These are phyloP conservation scores for Bombycilla garrulus DNA, from an alignment of 2,113 vertebrate genomes.

Conservation along the genomic window DNA sequence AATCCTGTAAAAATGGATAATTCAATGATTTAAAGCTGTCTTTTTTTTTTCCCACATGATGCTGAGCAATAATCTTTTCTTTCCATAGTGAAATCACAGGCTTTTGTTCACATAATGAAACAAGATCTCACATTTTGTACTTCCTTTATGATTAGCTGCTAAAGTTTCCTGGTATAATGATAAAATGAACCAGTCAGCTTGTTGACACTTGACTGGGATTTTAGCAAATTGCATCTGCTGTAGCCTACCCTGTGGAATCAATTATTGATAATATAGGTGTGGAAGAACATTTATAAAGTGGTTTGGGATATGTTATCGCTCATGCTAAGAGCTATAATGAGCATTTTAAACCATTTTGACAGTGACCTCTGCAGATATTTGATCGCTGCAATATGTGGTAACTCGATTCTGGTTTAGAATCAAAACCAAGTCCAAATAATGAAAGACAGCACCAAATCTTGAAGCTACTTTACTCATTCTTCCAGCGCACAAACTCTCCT, in stretches of 20 bases:
- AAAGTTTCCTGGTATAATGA: conserved; percentile 4
- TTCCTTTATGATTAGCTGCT: conserved; percentile 18
- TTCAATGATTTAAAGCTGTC: background rate
- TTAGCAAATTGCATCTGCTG: conserved; percentile 47
- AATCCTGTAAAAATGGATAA: background rate
- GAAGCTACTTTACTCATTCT: background rate
- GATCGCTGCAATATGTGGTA: background rate
- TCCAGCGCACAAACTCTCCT: background rate
- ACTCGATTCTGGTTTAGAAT: background rate
- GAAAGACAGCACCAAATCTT: background rate
- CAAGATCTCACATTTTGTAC: conserved; percentile 8
- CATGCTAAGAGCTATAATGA: conserved; percentile 16
- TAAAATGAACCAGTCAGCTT: conserved; percentile 35
- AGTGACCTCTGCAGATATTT: conserved; percentile 14
- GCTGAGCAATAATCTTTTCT: background rate
- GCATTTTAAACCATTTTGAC: conserved; percentile 32
- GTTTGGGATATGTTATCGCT: background rate
- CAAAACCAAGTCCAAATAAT: background rate
- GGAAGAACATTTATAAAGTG: conserved; percentile 22
- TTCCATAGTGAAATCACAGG: conserved; percentile 8
- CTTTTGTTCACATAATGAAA: conserved; percentile 22
- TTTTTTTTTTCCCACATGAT: background rate
- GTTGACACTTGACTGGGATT: conserved; percentile 51
- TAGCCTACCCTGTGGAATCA: conserved; percentile 22
- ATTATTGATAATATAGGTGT: conserved; percentile 57